Conservation (phyloP, 1,140 invertebrate genomes). For the Drosophila neocordata region DNA sequence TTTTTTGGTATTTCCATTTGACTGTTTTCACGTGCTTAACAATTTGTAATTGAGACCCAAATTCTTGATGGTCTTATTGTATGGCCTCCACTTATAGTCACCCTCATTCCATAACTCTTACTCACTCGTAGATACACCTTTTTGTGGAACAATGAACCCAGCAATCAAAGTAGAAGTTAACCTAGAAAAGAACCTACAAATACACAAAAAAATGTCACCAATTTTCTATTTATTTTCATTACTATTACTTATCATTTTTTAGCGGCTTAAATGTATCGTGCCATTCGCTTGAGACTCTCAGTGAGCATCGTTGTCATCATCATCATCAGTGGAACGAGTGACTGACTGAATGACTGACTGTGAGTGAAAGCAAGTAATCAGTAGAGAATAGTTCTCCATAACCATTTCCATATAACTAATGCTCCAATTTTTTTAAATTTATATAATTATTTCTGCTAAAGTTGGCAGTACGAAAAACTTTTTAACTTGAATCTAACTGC, state of each 20-base stretch:
- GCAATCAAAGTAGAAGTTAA: constrained; percentile 12
- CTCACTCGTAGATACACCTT: neutral
- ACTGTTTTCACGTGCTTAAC: neutral
- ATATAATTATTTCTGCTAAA: constrained; percentile 15
- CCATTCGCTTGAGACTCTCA: neutral
- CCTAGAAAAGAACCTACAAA: neutral
- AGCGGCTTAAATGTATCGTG: constrained; percentile 19
- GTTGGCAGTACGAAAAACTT: neutral
- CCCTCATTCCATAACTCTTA: constrained; percentile 6
- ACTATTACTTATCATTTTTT: constrained; percentile 13
- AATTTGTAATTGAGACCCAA: constrained; percentile 4
- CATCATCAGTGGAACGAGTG: constrained; percentile 1
- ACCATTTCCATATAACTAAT: constrained; percentile 14
- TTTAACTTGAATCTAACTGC: constrained; percentile 7
- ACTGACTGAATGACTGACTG: neutral
- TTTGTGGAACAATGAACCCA: constrained; percentile 32
- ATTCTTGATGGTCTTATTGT: neutral
- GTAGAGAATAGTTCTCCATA: constrained; percentile 13
- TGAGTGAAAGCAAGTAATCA: constrained; percentile 16
- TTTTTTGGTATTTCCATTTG: no score
- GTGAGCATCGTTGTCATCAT: neutral
- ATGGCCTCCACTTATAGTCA: neutral
- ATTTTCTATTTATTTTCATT: constrained; percentile 17
- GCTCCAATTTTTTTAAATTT: constrained; percentile 14
- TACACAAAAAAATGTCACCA: neutral